Base-by-base conservation (phyloP, 1,140 invertebrate species). In the Ceratitis capitata region DNA sequence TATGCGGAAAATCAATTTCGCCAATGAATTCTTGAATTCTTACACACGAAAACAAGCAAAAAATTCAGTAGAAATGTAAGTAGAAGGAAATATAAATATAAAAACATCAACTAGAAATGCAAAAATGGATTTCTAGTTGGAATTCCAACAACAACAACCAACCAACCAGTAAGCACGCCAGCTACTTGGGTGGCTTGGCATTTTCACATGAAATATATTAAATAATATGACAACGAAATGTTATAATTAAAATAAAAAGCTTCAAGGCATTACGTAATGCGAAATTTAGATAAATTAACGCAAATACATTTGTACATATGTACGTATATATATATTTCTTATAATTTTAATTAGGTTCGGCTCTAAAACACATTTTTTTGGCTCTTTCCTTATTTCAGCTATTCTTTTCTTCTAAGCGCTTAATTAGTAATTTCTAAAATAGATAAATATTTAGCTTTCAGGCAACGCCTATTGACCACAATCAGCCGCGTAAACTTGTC, bases 11-110 rank as follows among this genome's bases (percentile, higher is more conserved):
- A 69, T 12, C 64, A 69, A 69, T 35, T 61, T 32, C 32, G 32
- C 64, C 64, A 69, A 69, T n/a, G 64, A 69, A 35, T 39, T 69
- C 19, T 69, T n/a, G 64, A 69, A 35, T 39, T 69, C 19, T 69
- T 19, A 69, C 51, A 56, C 19, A 47, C 45, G 12, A 47, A 47
- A 47, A 47, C 12, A 6, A 56, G 23, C 6, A 56, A 56, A 23
- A 56, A 56, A 23, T n/a, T n/a, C n/a, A n/a, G n/a, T n/a, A n/a
- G n/a, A n/a, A n/a, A n/a, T n/a, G n/a, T n/a, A n/a, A n/a, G n/a
- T n/a, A n/a, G n/a, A n/a, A n/a, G n/a, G n/a, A n/a, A n/a, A n/a
- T n/a, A n/a, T n/a, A n/a, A n/a, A n/a, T 7, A 12, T 32, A 61
- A 29, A 61, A 61, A 61, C 23, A 61, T n/a, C n/a, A n/a, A n/a